Evolutionary conservation across 2,113 vertebrate genomes (phyloP).

Genomic region (Puffinus mauretanicus): DNA sequence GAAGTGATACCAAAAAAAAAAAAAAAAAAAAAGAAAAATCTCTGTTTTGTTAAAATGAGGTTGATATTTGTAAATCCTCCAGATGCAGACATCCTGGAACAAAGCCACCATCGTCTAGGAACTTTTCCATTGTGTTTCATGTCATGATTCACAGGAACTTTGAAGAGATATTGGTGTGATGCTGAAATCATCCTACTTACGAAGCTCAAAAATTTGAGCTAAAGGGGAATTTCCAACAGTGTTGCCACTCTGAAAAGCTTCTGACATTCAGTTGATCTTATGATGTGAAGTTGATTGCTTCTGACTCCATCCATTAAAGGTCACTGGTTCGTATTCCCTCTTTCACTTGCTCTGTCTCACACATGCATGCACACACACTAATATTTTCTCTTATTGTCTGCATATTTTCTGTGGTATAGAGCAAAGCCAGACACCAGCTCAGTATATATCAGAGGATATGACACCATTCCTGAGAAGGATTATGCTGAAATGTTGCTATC

Average conservation of each 20-base stretch:
- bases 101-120: neutral
- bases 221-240: neutral
- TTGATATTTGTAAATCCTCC: neutral
- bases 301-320: constrained; percentile 43
- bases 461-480: constrained; percentile 46
- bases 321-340: constrained; percentile 20
- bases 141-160: neutral
- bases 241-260: neutral
- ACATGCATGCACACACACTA: constrained; percentile 21
- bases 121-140: neutral
- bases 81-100: neutral
- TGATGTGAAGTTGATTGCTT: constrained; percentile 25
- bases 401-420: constrained; percentile 42
- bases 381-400: constrained; percentile 48
- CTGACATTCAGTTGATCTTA: constrained; percentile 39
- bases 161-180: neutral
- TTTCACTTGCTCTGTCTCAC: neutral
- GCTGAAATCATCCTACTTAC: neutral
- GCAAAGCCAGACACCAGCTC: constrained; percentile 32
- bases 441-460: constrained; percentile 44
- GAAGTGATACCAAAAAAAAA: neutral
- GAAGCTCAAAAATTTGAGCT: neutral
- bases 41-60: neutral
- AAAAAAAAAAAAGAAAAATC: too few species aligned
- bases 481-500: constrained; percentile 46